These are phyloP conservation scores for Watsonalla cultraria DNA, from an alignment of 2,888 invertebrate species.

Conservation along the genomic window DNA sequence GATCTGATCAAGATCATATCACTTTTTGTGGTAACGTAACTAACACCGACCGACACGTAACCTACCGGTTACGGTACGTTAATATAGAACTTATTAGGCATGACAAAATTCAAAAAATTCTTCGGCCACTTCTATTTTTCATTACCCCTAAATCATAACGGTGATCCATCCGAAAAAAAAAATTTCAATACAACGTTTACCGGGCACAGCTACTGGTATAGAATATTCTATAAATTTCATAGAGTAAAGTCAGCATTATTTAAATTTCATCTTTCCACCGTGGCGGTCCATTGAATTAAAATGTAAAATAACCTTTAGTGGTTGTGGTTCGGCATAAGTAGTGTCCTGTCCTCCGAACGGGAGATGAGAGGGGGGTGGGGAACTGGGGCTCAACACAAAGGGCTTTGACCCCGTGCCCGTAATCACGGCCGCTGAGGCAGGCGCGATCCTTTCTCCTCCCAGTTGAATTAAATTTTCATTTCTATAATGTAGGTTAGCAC, in stretches of 20 bases:
- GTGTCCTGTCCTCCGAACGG: constrained; percentile 25
- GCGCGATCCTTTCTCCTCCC: constrained; percentile 8
- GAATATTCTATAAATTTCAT: too few relatives aligned
- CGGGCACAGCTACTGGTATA: too few relatives aligned
- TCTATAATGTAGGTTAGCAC: constrained; percentile 9
- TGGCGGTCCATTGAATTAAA: constrained; percentile 14
- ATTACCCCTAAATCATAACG: too few relatives aligned
- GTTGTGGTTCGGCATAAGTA: constrained; percentile 25
- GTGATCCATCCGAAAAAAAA: too few relatives aligned
- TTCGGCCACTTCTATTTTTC: too few relatives aligned
- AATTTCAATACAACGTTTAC: too few relatives aligned
- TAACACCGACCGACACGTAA: background rate
- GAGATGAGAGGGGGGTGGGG: constrained; percentile 18
- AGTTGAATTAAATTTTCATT: constrained; percentile 10
- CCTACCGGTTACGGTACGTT: too few relatives aligned
- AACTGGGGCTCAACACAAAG: constrained; percentile 14
- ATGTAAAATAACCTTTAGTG: constrained; percentile 12
- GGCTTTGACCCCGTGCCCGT: constrained; percentile 55
- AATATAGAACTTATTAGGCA: too few relatives aligned
- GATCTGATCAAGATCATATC: constrained; percentile 21
- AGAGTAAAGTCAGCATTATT: constrained; percentile 7
- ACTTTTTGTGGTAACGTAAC: constrained; percentile 17
- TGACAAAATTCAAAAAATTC: too few relatives aligned
- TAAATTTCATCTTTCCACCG: constrained; percentile 8
- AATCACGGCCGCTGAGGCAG: constrained; percentile 39